phyloP scores from a whole-genome alignment of 2,888 invertebrate genomes.

The Thyatira batis region DNA sequence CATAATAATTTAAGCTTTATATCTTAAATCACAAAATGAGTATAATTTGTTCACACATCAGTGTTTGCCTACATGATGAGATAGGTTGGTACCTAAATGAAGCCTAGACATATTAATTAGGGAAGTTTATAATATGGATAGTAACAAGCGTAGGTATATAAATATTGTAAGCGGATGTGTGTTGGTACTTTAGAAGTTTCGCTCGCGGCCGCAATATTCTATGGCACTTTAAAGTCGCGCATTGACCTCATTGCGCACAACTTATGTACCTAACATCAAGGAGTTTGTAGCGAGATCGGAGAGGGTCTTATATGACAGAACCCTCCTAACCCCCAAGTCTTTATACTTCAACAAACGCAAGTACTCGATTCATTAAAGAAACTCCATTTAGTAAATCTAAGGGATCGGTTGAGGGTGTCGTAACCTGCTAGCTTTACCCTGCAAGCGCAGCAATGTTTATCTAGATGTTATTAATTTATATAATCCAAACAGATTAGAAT shows the following conservation, averaged over 20 bases:
- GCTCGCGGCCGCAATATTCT: slow-evolving; percentile 5
- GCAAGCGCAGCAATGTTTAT: too few relatives aligned
- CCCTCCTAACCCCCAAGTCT: slow-evolving; percentile 1
- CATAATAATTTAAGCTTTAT: too few relatives aligned
- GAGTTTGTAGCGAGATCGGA: background rate
- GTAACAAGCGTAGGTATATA: too few relatives aligned
- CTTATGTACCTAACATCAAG: background rate
- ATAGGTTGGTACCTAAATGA: too few relatives aligned
- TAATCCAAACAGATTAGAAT: too few relatives aligned
- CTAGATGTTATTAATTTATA: too few relatives aligned
- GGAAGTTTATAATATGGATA: too few relatives aligned
- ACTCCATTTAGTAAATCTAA: background rate
- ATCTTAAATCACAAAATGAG: too few relatives aligned
- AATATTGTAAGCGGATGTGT: background rate
- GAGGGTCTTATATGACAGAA: slow-evolving; percentile 4
- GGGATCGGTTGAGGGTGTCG: background rate
- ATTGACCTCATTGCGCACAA: slow-evolving; percentile 1
- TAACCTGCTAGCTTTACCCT: too few relatives aligned
- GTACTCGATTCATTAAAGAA: background rate
- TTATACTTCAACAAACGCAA: slow-evolving; percentile 2
- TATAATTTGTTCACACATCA: too few relatives aligned
- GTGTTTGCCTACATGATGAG: too few relatives aligned
- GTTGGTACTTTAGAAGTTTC: slow-evolving; percentile 1
- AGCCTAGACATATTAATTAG: too few relatives aligned
- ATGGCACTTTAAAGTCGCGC: slow-evolving; percentile 4